A percentile compares a stretch with the other conserved stretches of the same genome.
These are phyloP conservation scores for Andinoacara biseriatus DNA, from an alignment of 2,113 vertebrate genomes.

Conservation along the genomic window DNA sequence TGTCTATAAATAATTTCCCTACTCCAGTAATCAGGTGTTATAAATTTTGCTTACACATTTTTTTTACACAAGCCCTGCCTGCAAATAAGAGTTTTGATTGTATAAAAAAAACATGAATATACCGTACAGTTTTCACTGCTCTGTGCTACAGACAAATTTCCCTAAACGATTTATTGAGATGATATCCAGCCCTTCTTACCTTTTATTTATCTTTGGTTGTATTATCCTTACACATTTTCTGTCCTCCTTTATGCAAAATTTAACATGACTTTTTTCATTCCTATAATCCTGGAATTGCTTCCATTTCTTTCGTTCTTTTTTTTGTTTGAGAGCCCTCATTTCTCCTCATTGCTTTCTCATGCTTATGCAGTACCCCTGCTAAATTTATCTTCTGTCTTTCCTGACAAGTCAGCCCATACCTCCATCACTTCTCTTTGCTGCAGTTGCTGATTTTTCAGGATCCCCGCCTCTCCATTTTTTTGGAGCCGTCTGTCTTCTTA, in stretches of 20 bases:
- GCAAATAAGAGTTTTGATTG: not conserved
- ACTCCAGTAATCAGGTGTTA: not conserved
- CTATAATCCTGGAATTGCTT: not conserved
- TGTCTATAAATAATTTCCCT: not conserved
- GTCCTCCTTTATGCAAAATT: not conserved
- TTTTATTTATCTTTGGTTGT: conserved; percentile 6
- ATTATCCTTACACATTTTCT: not conserved
- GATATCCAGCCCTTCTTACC: not conserved
- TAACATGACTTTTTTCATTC: not conserved
- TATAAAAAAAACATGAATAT: too few species aligned
- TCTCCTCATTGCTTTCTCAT: conserved; percentile 9
- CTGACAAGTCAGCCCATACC: conserved; percentile 3
- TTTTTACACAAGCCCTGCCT: not conserved
- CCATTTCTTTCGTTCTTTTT: not conserved
- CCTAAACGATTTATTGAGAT: not conserved
- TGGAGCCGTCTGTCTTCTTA: conserved; percentile 3
- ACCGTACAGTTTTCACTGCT: not conserved
- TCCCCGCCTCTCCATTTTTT: conserved; percentile 18
- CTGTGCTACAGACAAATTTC: not conserved
- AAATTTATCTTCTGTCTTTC: conserved; percentile 19
- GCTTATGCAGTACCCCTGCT: conserved; percentile 1
- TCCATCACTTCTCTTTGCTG: conserved; percentile 12
- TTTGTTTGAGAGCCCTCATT: conserved; percentile 10
- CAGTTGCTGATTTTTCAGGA: not conserved
- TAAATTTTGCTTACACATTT: not conserved